Evolutionary conservation across 2,888 invertebrate genomes (phyloP), one percentile per base, ranked within the genome.

Genomic region (Epiblema foenella): DNA sequence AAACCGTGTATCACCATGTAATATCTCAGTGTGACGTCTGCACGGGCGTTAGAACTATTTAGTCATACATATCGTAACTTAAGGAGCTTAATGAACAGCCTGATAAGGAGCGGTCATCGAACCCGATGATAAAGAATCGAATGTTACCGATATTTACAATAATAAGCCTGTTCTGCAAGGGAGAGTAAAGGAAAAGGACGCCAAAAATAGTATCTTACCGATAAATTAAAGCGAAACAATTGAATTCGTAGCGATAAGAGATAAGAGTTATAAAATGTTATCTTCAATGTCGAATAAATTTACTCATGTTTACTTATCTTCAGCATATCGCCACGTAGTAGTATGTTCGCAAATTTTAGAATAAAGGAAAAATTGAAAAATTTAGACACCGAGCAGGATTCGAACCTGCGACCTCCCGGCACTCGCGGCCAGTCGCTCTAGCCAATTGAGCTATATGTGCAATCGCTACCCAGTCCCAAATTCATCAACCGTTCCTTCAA

Each of bases 51-150:
- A 78, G 77, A 77, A 75, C 57, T 42, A 56, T 68, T 76, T 46
- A 59, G 58, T 83, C 85, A 24, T 84, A 88, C 85, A 85, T 78
- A 84, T 66, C 56, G 56, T 66, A 59, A 66, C 70, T 70, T 60
- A 65, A 85, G 84, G 80, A 82, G 83, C 83, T 88, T 83, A 86
- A 84, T 87, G 84, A 87, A 89, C 85, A 81, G 80, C 81, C 79
- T 74, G 90, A 89, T 90, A 90, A 85, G 79, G 76, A 74, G 73
- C 83, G 90, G 88, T 84, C 89, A 83, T 78, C 85, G 88, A 90
- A 87, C 90, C 73, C 70, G 57, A 59, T 79, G 87, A 89, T 89
- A 89, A 85, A 76, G 74, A 75, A 81, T 79, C 62, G 71, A 71
- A 71, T 71, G 71, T 71, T 67, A 66, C 62, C 39, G 71, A 67